Evolutionary conservation across 2,797 vertebrate species (phyloP).

Genomic region (Peromyscus nudipes): DNA sequence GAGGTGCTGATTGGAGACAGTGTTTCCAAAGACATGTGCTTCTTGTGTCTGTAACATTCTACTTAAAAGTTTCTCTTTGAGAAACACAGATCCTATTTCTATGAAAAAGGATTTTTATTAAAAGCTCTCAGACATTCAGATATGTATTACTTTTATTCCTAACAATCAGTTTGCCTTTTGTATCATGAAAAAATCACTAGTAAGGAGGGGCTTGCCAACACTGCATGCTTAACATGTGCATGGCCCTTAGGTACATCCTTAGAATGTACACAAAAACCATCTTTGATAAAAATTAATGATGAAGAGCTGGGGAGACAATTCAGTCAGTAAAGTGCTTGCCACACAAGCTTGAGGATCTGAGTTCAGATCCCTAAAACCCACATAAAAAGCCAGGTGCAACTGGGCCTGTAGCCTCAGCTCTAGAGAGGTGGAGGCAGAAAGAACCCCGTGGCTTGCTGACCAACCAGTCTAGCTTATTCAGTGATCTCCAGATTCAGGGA

Average conservation of each 20-base stretch:
- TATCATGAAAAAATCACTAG: conserved; percentile 28
- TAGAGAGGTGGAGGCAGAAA: background rate
- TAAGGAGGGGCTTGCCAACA: background rate
- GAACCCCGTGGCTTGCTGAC: background rate
- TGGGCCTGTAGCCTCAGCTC: background rate
- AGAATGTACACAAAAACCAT: background rate
- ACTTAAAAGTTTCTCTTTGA: conserved; percentile 46
- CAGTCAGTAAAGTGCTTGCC: background rate
- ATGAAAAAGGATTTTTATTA: conserved; percentile 31
- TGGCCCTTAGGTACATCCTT: background rate
- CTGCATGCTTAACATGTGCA: background rate
- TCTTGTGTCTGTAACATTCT: conserved; percentile 31
- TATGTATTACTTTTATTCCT: background rate
- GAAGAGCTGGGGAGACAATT: background rate
- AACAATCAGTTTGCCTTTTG: conserved; percentile 40
- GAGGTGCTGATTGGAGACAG: conserved; percentile 20
- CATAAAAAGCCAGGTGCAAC: background rate
- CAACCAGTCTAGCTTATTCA: background rate
- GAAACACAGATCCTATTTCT: conserved; percentile 35
- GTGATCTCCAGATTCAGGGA: background rate
- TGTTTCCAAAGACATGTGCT: conserved; percentile 41
- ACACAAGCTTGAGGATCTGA: background rate
- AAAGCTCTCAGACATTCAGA: conserved; percentile 44
- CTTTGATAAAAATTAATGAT: background rate
- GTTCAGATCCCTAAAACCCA: background rate